phyloP scores from a whole-genome alignment of 2,888 invertebrate genomes.

The Acanthococcus lagerstroemiae region DNA sequence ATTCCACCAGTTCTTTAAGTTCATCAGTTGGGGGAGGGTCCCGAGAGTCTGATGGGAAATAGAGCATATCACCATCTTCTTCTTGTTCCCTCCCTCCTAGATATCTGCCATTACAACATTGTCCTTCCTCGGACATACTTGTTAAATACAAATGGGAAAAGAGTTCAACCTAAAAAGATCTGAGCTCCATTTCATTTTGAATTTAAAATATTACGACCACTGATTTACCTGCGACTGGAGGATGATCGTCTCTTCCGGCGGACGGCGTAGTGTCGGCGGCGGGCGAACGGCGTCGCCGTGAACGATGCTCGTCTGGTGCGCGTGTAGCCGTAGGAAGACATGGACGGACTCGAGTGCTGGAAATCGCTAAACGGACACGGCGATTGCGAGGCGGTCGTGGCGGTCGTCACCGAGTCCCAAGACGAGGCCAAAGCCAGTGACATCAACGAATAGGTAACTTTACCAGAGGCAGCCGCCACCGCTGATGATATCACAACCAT shows the following conservation, averaged over 20 bases:
- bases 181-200: too few species aligned
- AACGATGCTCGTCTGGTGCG: constrained; percentile 7
- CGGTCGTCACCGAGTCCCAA: not conserved
- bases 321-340: not conserved
- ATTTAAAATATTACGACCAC: too few species aligned
- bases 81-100: too few species aligned
- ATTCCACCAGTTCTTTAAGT: too few species aligned
- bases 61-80: too few species aligned
- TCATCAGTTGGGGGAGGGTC: too few species aligned
- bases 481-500: constrained; percentile 13
- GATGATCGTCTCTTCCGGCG: constrained; percentile 4
- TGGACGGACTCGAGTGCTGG: not conserved
- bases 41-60: too few species aligned
- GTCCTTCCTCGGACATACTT: too few species aligned
- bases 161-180: too few species aligned
- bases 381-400: not conserved
- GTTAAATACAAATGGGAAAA: too few species aligned
- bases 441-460: constrained; percentile 21
- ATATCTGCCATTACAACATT: too few species aligned
- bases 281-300: constrained; percentile 14
- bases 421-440: constrained; percentile 8
- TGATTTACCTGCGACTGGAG: constrained; percentile 16
- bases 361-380: too few species aligned
- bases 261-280: constrained; percentile 12
- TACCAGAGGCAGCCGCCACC: constrained; percentile 15